Conservation (phyloP, 2,113 vertebrate species). For the Dicaeum eximium region DNA sequence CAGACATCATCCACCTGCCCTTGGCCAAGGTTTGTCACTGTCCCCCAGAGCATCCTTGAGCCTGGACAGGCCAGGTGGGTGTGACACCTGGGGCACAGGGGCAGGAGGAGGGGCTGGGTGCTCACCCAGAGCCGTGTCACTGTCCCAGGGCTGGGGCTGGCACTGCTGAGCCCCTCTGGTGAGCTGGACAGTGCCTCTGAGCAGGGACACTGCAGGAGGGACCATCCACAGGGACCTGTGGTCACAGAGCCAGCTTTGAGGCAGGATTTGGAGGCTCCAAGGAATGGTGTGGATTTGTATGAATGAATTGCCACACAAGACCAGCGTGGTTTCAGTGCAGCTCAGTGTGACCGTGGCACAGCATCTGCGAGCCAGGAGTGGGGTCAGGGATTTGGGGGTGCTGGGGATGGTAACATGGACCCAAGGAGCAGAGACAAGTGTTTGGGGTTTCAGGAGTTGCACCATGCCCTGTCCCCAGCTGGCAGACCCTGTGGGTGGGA, state of each 20-base stretch:
- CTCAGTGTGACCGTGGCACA: not conserved
- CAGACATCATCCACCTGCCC: rapidly evolving
- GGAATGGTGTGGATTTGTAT: not conserved
- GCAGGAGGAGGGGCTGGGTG: rapidly evolving
- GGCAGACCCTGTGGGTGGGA: not conserved
- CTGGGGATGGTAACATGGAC: not conserved
- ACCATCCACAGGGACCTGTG: not conserved
- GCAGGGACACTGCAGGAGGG: not conserved
- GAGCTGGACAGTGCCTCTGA: rapidly evolving
- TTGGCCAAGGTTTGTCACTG: not conserved
- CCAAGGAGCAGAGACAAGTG: too few species aligned
- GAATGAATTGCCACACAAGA: rapidly evolving
- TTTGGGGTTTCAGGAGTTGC: not conserved
- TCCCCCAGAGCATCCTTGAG: rapidly evolving
- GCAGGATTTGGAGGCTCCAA: not conserved
- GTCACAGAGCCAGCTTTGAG: not conserved
- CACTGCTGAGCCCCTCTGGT: rapidly evolving
- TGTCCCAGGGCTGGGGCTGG: not conserved
- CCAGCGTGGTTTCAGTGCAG: not conserved
- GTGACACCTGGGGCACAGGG: rapidly evolving
- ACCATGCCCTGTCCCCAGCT: not conserved
- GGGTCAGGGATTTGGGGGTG: not conserved
- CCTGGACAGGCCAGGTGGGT: rapidly evolving
- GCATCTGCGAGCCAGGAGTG: not conserved
- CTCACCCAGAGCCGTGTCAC: not conserved